Conservation (phyloP, 1,140 invertebrate species). For the Cardiocondyla obscurior region DNA sequence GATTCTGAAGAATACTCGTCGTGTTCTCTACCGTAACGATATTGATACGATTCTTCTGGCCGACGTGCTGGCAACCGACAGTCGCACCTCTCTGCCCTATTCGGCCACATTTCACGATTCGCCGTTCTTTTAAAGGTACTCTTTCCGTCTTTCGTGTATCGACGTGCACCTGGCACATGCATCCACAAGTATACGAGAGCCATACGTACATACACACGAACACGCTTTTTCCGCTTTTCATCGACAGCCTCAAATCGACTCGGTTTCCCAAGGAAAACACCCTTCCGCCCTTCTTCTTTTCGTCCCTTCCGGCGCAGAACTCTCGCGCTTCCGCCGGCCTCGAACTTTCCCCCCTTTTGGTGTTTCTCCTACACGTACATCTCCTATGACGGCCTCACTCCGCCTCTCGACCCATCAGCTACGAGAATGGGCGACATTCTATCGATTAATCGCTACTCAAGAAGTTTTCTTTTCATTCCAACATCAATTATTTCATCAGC, state of each 20-base stretch:
- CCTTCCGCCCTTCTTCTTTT: conserved; percentile 29
- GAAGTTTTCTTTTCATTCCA: background rate
- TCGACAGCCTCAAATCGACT: conserved; percentile 17
- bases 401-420: background rate
- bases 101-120: conserved; percentile 8
- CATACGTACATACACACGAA: too few relatives aligned
- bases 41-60: background rate
- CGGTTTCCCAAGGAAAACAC: conserved; percentile 35
- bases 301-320: conserved; percentile 22
- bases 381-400: background rate
- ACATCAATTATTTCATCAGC: background rate
- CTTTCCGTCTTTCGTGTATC: background rate
- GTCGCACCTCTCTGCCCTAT: background rate
- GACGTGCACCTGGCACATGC: background rate
- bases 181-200: background rate
- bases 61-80: background rate
- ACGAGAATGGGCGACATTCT: background rate
- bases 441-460: conserved; percentile 10
- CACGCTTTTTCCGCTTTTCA: background rate
- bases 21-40: background rate
- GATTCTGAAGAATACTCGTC: background rate
- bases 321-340: conserved; percentile 44
- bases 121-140: background rate
- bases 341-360: conserved; percentile 8
- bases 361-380: conserved; percentile 22